Percentiles rank a stretch among this genome's conserved stretches.
Conservation (phyloP, 1,140 invertebrate genomes). For the Paralvinella palmiformis region DNA sequence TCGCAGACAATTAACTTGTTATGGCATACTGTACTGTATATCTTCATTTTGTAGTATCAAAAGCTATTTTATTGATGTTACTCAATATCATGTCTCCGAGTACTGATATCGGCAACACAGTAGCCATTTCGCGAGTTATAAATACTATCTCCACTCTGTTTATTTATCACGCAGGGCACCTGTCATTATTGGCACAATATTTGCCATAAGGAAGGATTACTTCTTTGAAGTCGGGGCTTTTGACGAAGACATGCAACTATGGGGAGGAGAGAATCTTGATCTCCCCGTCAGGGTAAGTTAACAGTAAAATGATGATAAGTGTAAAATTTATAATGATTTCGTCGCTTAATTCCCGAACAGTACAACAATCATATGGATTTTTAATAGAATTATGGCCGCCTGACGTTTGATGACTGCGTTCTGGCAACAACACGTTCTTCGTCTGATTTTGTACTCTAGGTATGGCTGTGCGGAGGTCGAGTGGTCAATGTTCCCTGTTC, state of each 20-base stretch:
- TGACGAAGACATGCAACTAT: conserved; percentile 81
- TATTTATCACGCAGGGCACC: conserved; percentile 60
- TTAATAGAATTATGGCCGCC: too few species aligned
- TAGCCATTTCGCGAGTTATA: background rate
- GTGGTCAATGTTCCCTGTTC: conserved; percentile 13
- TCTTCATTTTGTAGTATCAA: background rate
- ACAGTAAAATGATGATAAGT: too few species aligned
- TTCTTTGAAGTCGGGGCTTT: conserved; percentile 86
- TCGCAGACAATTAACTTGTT: background rate
- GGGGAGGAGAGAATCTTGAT: conserved; percentile 50
- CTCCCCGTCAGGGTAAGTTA: conserved; percentile 13
- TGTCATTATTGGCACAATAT: conserved; percentile 90
- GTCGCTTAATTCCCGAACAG: too few species aligned
- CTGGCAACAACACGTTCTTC: too few species aligned
- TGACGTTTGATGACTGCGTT: too few species aligned
- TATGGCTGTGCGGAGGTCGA: conserved; percentile 7
- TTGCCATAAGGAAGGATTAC: conserved; percentile 79
- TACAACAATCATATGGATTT: too few species aligned
- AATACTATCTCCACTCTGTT: background rate
- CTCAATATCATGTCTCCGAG: background rate
- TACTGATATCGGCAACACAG: background rate
- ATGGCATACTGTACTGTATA: background rate
- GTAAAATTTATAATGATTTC: too few species aligned
- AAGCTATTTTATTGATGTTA: background rate
- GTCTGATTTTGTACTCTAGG: too few species aligned